These are phyloP conservation scores for Pimephales promelas DNA, from an alignment of 2,113 vertebrate genomes.

Conservation along the genomic window DNA sequence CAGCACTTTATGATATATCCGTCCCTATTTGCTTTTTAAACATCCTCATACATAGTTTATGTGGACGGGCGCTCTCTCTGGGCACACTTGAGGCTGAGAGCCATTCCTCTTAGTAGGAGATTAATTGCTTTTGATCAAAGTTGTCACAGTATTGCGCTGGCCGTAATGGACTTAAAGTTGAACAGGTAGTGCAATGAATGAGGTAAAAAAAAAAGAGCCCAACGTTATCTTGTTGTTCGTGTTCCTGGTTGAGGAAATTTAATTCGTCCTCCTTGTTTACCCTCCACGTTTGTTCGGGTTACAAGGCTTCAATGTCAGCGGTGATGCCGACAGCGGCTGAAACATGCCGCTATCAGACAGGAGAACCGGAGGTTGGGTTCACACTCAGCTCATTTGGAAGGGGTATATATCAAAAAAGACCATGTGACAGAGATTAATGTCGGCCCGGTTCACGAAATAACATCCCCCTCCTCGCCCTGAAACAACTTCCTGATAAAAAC, in stretches of 20 bases:
- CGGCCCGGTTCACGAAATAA: conserved; percentile 70
- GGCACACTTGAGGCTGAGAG: conserved; percentile 32
- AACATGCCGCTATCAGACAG: conserved; percentile 71
- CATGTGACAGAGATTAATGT: conserved; percentile 79
- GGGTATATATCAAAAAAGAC: conserved; percentile 80
- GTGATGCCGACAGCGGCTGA: conserved; percentile 58
- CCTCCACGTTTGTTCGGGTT: conserved; percentile 65
- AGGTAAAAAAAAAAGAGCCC: conserved; percentile 25
- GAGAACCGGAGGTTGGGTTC: conserved; percentile 69
- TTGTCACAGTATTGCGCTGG: conserved; percentile 59
- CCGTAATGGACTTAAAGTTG: conserved; percentile 60
- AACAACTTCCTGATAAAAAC: conserved; percentile 78
- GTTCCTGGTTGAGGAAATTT: conserved; percentile 70
- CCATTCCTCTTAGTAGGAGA: conserved; percentile 66
- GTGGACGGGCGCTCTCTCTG: conserved; percentile 45
- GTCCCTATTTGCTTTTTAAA: conserved; percentile 56
- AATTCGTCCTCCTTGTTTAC: conserved; percentile 70
- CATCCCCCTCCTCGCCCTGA: conserved; percentile 70
- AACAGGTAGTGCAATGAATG: conserved; percentile 56
- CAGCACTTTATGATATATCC: conserved; percentile 53
- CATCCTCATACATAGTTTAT: conserved; percentile 61
- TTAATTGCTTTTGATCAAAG: conserved; percentile 73
- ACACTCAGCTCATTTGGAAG: conserved; percentile 68
- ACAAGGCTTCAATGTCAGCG: conserved; percentile 74
- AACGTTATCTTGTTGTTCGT: conserved; percentile 73